phyloP scores from a whole-genome alignment of 23 tunicate genomes.

The Corella eumyota region DNA sequence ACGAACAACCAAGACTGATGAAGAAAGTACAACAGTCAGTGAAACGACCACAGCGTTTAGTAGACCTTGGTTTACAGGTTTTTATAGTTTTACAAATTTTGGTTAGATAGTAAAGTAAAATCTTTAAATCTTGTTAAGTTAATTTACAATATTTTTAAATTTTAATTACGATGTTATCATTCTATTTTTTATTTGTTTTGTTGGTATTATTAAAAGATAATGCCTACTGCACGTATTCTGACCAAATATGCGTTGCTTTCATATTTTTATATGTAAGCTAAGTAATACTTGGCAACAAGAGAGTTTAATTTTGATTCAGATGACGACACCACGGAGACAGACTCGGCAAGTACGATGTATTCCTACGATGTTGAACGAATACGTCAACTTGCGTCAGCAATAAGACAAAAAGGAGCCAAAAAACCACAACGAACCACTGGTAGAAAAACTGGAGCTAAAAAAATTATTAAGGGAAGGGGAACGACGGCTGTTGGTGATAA shows the following conservation, averaged over 20 bases:
- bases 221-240: too few species aligned
- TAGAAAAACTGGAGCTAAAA: slow-evolving; percentile 8
- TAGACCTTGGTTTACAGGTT: slow-evolving; percentile 70
- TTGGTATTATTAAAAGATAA: too few species aligned
- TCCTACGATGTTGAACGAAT: slow-evolving; percentile 84
- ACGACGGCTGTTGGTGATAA: slow-evolving; percentile 8
- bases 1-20: too few species aligned
- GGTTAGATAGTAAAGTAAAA: background rate
- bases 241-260: too few species aligned
- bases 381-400: slow-evolving; percentile 59
- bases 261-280: too few species aligned
- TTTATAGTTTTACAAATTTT: background rate
- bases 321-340: slow-evolving; percentile 68
- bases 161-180: background rate
- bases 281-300: too few species aligned
- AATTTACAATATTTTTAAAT: background rate
- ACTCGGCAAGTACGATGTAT: slow-evolving; percentile 91
- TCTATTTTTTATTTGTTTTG: too few species aligned
- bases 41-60: slow-evolving; percentile 63
- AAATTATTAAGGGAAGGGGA: background rate
- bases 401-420: slow-evolving; percentile 78
- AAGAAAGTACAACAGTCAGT: slow-evolving; percentile 47
- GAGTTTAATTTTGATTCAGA: slow-evolving; percentile 26
- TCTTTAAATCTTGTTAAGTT: background rate
- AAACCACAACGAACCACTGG: slow-evolving; percentile 38